Evolutionary conservation across 2,113 vertebrate genomes (phyloP).

Genomic region (Cynocephalus volans): DNA sequence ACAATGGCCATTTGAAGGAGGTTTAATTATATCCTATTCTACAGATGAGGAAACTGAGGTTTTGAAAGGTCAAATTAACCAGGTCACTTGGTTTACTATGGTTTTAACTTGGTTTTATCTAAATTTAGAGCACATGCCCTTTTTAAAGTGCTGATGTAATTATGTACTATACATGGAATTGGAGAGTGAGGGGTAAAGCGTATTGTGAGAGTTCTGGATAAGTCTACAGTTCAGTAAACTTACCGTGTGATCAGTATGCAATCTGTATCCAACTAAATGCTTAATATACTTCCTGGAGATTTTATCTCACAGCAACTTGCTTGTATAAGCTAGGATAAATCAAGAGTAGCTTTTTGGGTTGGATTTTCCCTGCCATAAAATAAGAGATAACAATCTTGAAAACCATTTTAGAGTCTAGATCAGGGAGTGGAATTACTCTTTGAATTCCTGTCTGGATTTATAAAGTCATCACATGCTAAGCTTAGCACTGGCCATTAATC

Average conservation of each 20-base stretch:
- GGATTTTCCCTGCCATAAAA: constrained; percentile 63
- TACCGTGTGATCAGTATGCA: background rate
- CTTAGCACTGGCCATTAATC: constrained; percentile 52
- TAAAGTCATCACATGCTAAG: constrained; percentile 20
- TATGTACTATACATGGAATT: background rate
- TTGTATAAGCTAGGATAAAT: constrained; percentile 23
- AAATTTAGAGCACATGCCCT: background rate
- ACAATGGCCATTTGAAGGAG: background rate
- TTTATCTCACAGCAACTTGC: background rate
- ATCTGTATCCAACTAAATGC: background rate
- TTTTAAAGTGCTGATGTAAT: background rate
- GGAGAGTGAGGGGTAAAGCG: background rate
- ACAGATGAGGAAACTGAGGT: background rate
- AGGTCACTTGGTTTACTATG: background rate
- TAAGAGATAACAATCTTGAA: constrained; percentile 73
- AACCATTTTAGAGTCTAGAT: constrained; percentile 64
- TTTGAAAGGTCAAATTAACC: background rate
- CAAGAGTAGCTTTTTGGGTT: constrained; percentile 8
- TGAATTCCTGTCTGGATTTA: constrained; percentile 64
- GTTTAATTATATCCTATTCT: background rate
- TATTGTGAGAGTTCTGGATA: background rate
- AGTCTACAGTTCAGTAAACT: background rate
- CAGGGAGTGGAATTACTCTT: constrained; percentile 56
- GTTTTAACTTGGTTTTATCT: background rate
- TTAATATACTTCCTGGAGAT: background rate